A percentile compares a stretch with the other conserved stretches of the same genome.
Evolutionary conservation across 2,797 vertebrate genomes (phyloP).

Genomic region (Odontamblyopus lacepedii): DNA sequence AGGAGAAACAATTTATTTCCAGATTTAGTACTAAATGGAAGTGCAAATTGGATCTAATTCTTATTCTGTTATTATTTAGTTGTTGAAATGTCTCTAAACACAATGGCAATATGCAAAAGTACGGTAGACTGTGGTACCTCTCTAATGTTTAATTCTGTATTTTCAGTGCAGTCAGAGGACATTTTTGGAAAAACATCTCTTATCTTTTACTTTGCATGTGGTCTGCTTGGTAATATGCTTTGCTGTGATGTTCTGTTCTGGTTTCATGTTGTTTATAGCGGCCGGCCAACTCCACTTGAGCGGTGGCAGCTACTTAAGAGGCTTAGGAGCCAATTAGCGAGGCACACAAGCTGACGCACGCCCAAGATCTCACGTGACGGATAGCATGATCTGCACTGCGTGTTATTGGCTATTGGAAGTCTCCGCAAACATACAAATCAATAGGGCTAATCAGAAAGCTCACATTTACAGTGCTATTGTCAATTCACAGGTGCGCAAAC

Average conservation of each 20-base stretch:
- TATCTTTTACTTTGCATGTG: conserved; percentile 19
- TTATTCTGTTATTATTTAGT: background rate
- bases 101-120: background rate
- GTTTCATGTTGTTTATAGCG: conserved; percentile 65
- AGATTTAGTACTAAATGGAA: background rate
- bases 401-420: conserved; percentile 56
- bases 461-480: conserved; percentile 13
- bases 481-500: conserved; percentile 54
- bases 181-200: conserved; percentile 8
- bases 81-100: background rate
- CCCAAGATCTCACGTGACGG: conserved; percentile 57
- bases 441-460: conserved; percentile 28
- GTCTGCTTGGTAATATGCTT: conserved; percentile 19
- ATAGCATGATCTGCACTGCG: conserved; percentile 57
- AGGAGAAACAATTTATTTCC: background rate
- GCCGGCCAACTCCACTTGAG: conserved; percentile 51
- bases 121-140: background rate
- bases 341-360: conserved; percentile 58
- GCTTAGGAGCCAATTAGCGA: conserved; percentile 75
- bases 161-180: background rate
- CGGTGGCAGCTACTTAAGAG: conserved; percentile 67
- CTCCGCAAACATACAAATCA: conserved; percentile 51
- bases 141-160: background rate
- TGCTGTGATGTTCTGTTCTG: conserved; percentile 40
- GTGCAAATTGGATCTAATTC: background rate